Evolutionary conservation across 2,113 vertebrate species (phyloP), one percentile per base, ranked within the genome.

Genomic region (Spilogale gracilis): DNA sequence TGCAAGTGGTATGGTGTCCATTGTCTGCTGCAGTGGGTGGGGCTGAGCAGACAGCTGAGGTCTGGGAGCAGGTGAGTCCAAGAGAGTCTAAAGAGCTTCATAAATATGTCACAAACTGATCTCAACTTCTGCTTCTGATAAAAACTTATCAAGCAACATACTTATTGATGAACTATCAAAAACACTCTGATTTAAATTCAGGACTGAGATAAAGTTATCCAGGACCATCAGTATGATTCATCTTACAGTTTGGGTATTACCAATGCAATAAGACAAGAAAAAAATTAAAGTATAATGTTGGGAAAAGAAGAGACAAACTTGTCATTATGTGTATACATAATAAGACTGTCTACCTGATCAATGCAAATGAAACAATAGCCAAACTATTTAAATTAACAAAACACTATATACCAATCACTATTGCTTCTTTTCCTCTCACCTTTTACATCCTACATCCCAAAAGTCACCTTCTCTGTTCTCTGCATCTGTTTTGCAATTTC

Each of bases 211-310:
- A 16, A 58, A 52, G 48, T 90, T 81, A 69, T 45, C 78, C 58
- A 18, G 58, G 50, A n/a, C 78, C 63, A 8, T 45, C 4, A 0
- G 27, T 52, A 14, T 48, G 12, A 10, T 38, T 67, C 69, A 54
- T 3, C 8, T 32, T 27, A 27, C 48, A 13, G 6, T 13, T 43
- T 71, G 48, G 43, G 12, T 14, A 50, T 32, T 50, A 43, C 45
- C 89, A 82, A 83, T 50, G 92, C 91, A 93, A 83, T 91, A 94
- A 87, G 96, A 78, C 38, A 78, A 95, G 94, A 92, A 94, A 96
- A 76, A 85, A 52, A 21, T 8, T n/a, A 58, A 89, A 21, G 13
- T 48, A 27, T 43, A 56, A 76, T 3, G 11, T 67, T 52, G 50
- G 54, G 73, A 48, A 94, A 85, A 32, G 30, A 80, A 81, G 56